A percentile compares a stretch with the other conserved stretches of the same genome.
phyloP scores from a whole-genome alignment of 1,140 invertebrate species.

The Pectinophora gossypiella region DNA sequence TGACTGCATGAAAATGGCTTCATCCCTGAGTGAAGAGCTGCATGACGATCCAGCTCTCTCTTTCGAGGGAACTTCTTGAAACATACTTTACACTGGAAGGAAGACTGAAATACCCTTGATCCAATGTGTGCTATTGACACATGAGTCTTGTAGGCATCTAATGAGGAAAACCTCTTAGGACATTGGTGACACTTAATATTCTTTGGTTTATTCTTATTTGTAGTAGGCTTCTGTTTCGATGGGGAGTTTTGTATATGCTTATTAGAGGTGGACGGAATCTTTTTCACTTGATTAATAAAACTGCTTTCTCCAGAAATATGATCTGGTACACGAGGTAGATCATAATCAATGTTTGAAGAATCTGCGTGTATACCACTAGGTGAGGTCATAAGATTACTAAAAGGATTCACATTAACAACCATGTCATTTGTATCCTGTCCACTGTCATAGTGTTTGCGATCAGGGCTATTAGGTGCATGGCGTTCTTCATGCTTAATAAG shows the following conservation, averaged over 20 bases:
- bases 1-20: constrained; percentile 78
- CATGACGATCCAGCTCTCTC: constrained; percentile 79
- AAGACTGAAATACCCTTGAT: constrained; percentile 31
- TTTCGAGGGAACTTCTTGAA: constrained; percentile 79
- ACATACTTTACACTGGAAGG: constrained; percentile 77
- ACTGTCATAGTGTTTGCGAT: constrained; percentile 41
- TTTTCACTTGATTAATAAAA: constrained; percentile 61
- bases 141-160: constrained; percentile 68
- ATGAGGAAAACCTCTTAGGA: constrained; percentile 71
- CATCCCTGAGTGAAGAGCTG: constrained; percentile 77
- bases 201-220: constrained; percentile 57
- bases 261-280: constrained; percentile 37
- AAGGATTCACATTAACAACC: constrained; percentile 77
- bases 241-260: constrained; percentile 43
- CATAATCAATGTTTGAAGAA: constrained; percentile 48
- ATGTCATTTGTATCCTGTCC: constrained; percentile 68
- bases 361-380: constrained; percentile 40
- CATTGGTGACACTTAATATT: constrained; percentile 74
- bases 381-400: constrained; percentile 61
- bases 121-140: constrained; percentile 65
- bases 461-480: constrained; percentile 55
- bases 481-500: constrained; percentile 77
- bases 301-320: constrained; percentile 74
- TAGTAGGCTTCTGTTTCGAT: constrained; percentile 39
- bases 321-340: constrained; percentile 68